These are phyloP conservation scores for Rhingia rostrata DNA, from an alignment of 2,888 invertebrate species.

Conservation along the genomic window DNA sequence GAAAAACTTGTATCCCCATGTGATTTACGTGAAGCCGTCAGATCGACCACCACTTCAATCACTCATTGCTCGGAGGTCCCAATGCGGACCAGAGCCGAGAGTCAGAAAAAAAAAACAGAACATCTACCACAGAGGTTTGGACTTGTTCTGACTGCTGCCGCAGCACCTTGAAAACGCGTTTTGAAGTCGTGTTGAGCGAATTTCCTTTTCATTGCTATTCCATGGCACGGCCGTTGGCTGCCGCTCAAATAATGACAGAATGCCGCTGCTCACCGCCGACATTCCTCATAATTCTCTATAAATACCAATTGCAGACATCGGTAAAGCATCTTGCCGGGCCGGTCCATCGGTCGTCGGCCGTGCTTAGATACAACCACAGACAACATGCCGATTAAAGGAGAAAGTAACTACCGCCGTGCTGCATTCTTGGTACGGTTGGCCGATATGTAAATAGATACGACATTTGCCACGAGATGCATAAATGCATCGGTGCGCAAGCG, in stretches of 20 bases:
- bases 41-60: slow-evolving; percentile 42
- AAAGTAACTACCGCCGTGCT: slow-evolving; percentile 47
- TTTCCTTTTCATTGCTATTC: slow-evolving; percentile 47
- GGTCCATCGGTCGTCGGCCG: slow-evolving; percentile 44
- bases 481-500: neutral
- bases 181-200: slow-evolving; percentile 14
- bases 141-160: slow-evolving; percentile 56
- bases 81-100: slow-evolving; percentile 1
- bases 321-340: slow-evolving; percentile 45
- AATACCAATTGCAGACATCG: slow-evolving; percentile 48
- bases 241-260: slow-evolving; percentile 61
- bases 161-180: slow-evolving; percentile 68
- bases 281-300: slow-evolving; percentile 63
- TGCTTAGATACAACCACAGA: neutral
- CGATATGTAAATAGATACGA: slow-evolving; percentile 43
- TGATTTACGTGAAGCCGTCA: slow-evolving; percentile 47
- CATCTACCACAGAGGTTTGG: slow-evolving; percentile 20
- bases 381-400: slow-evolving; percentile 20
- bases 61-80: slow-evolving; percentile 51
- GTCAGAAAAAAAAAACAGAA: slow-evolving; percentile 41
- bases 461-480: slow-evolving; percentile 31
- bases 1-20: slow-evolving; percentile 49
- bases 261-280: slow-evolving; percentile 24
- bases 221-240: neutral
- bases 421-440: slow-evolving; percentile 30